phyloP scores from a whole-genome alignment of 30 jellyfish, hydroid and myxozoan genomes.

The Chrysaora quinquecirrha region DNA sequence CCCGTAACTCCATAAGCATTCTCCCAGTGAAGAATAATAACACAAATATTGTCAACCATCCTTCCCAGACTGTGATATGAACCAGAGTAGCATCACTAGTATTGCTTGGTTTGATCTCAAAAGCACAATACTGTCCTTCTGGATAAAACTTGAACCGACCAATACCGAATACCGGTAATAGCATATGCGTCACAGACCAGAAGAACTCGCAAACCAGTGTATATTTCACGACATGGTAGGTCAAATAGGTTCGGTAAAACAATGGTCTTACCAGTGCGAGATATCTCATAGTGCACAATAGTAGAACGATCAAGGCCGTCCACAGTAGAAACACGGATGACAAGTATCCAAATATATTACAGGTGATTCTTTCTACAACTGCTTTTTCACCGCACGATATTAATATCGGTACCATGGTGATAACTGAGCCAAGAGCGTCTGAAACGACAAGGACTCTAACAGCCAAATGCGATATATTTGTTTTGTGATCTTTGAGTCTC shows the following conservation, averaged over 20 bases:
- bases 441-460: slow-evolving; percentile 64
- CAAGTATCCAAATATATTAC: slow-evolving; percentile 62
- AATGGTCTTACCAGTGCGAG: slow-evolving; percentile 71
- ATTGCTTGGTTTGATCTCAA: slow-evolving; percentile 51
- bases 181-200: slow-evolving; percentile 61
- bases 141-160: slow-evolving; percentile 63
- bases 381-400: slow-evolving; percentile 30
- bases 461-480: slow-evolving; percentile 58
- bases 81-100: slow-evolving; percentile 44
- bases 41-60: slow-evolving; percentile 37
- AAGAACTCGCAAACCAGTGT: slow-evolving; percentile 39
- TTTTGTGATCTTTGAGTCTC: slow-evolving; percentile 35
- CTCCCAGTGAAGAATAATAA: slow-evolving; percentile 27
- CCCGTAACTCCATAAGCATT: slow-evolving; percentile 45
- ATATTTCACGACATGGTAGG: slow-evolving; percentile 20
- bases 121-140: slow-evolving; percentile 71
- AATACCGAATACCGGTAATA: slow-evolving; percentile 67
- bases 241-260: slow-evolving; percentile 62
- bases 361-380: slow-evolving; percentile 1
- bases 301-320: slow-evolving; percentile 65
- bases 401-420: slow-evolving; percentile 35
- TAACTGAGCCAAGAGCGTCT: slow-evolving; percentile 56
- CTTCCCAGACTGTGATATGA: slow-evolving; percentile 78
- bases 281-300: slow-evolving; percentile 69
- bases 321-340: slow-evolving; percentile 70